A percentile compares a stretch with the other conserved stretches of the same genome.
These are phyloP conservation scores for Serilophus lunatus DNA, from an alignment of 2,113 vertebrate genomes.

Conservation along the genomic window DNA sequence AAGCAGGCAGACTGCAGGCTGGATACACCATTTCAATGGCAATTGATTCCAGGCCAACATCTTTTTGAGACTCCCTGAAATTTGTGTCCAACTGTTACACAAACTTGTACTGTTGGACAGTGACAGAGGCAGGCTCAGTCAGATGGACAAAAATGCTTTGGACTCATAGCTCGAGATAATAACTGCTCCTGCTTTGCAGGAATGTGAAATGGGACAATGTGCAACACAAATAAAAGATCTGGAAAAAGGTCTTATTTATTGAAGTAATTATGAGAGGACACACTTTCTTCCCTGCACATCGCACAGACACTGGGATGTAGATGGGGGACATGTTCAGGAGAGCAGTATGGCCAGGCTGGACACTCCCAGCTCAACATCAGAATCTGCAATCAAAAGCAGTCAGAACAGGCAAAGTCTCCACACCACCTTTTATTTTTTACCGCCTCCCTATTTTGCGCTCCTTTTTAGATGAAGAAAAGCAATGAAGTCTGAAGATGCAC, in stretches of 20 bases:
- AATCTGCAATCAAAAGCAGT: background rate
- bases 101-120: background rate
- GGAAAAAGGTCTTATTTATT: background rate
- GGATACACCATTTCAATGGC: background rate
- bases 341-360: background rate
- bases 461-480: background rate
- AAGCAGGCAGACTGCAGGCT: background rate
- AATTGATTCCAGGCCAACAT: background rate
- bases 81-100: background rate
- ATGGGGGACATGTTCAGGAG: background rate
- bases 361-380: background rate
- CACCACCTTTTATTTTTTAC: rapidly evolving
- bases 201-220: background rate
- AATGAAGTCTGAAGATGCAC: background rate
- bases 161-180: background rate
- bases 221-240: background rate
- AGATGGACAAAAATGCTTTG: background rate
- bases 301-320: background rate
- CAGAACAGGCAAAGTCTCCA: background rate
- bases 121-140: background rate
- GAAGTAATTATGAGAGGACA: background rate
- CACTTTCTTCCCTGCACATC: background rate
- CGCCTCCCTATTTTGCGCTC: background rate
- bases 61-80: background rate
- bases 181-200: background rate